Evolutionary conservation across 2,113 vertebrate species (phyloP).

Genomic region (Macaca nemestrina): DNA sequence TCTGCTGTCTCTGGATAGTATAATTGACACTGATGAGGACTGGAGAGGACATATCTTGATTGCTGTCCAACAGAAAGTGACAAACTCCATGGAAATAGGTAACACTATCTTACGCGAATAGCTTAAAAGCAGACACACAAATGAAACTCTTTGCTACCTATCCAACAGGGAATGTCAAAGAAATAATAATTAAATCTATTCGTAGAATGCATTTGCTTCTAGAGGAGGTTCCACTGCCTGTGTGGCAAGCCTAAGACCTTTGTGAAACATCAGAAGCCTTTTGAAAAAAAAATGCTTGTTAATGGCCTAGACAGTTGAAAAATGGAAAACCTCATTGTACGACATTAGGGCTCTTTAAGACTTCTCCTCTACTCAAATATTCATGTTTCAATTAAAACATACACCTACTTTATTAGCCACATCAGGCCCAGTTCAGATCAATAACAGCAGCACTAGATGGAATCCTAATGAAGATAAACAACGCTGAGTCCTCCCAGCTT

Average conservation of each 20-base stretch:
- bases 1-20: background rate
- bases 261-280: constrained; percentile 32
- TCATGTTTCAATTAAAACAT: constrained; percentile 67
- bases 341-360: constrained; percentile 48
- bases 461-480: constrained; percentile 76
- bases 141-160: background rate
- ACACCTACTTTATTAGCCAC: constrained; percentile 65
- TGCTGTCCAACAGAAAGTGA: background rate
- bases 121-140: background rate
- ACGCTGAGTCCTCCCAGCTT: background rate
- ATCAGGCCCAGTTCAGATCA: constrained; percentile 58
- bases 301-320: constrained; percentile 47
- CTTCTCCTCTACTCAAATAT: constrained; percentile 49
- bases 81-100: background rate
- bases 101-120: background rate
- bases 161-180: background rate
- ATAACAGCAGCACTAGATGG: constrained; percentile 51
- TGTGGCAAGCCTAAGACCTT: background rate
- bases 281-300: constrained; percentile 55
- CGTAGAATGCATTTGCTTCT: background rate
- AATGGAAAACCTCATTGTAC: constrained; percentile 34
- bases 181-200: constrained; percentile 34
- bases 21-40: background rate
- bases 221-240: background rate
- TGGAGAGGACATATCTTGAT: background rate